Evolutionary conservation across 1,140 invertebrate species (phyloP), one percentile per base, ranked within the genome.

Genomic region (Solenopsis invicta): DNA sequence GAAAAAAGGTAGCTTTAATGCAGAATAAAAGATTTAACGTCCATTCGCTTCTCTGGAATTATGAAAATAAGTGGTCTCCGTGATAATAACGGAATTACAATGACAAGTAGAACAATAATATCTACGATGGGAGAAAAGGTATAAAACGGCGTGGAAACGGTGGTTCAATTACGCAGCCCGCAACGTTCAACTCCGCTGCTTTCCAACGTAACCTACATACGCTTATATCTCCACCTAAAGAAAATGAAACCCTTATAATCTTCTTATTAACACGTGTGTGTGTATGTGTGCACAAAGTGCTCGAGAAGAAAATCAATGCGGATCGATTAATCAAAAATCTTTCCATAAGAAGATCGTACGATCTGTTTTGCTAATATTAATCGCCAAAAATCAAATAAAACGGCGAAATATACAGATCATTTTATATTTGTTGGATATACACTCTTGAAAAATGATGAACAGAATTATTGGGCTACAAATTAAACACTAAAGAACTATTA

Each of bases 131-230:
- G 69, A 82, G 41, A 75, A 75, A 74, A 84, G 48, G 18, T 48
- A 48, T 74, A 84, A 84, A 84, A 50, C 54, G 12, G 29, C 13
- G n/a, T 84, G 71, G 54, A 84, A 75, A 84, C 69, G 24, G 12
- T n/a, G 12, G 80, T 45, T 84, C 66, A 82, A 34, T 82, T 74
- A 45, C 69, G 80, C 56, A 84, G 71, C 45, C 41, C 29, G n/a
- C 67, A 48, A 80, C 21, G 48, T 81, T 81, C 77, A 81, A 84
- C 41, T 37, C 29, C 12, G 69, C 80, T 74, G 80, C 80, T 84
- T 84, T 84, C 80, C 80, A 84, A 74, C 80, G 80, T 84, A 84
- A 84, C 80, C 80, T 84, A 84, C 69, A 84, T 84, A 84, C 80
- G 24, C 41, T 41, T 21, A n/a, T 72, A 72, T 48, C n/a, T 74